Conservation (phyloP, 1,140 invertebrate genomes). For the Caenorhabditis remanei region DNA sequence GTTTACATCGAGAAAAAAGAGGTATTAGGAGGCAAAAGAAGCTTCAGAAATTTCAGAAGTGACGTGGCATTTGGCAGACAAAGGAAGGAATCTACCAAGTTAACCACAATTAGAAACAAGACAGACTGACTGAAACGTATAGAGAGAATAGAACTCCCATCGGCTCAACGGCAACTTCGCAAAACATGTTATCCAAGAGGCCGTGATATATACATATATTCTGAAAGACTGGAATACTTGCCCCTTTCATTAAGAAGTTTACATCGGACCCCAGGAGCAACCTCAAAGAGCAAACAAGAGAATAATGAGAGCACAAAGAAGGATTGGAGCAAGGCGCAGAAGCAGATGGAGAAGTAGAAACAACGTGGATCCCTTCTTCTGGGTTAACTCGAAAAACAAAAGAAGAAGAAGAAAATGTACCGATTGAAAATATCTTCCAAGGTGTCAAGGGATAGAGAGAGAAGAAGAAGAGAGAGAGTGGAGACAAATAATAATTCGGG, state of each 20-base stretch:
- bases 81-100: background rate
- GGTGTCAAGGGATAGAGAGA: background rate
- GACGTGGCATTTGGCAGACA: background rate
- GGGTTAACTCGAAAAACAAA: constrained; percentile 25
- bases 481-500: constrained; percentile 21
- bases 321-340: background rate
- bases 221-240: constrained; percentile 18
- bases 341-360: background rate
- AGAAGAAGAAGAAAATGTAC: background rate
- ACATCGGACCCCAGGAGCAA: background rate
- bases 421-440: background rate
- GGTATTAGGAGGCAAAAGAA: constrained; percentile 5
- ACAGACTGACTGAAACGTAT: no score
- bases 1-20: constrained; percentile 37
- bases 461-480: background rate
- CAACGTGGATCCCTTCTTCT: constrained; percentile 9
- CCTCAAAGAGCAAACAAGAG: constrained; percentile 50
- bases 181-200: background rate
- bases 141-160: no score
- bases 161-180: background rate
- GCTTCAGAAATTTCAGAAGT: background rate
- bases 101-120: background rate
- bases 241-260: constrained; percentile 39
- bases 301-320: constrained; percentile 34
- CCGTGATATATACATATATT: background rate